Base-by-base conservation (phyloP, 2,797 vertebrate species). In the Rhinogobio ventralis region DNA sequence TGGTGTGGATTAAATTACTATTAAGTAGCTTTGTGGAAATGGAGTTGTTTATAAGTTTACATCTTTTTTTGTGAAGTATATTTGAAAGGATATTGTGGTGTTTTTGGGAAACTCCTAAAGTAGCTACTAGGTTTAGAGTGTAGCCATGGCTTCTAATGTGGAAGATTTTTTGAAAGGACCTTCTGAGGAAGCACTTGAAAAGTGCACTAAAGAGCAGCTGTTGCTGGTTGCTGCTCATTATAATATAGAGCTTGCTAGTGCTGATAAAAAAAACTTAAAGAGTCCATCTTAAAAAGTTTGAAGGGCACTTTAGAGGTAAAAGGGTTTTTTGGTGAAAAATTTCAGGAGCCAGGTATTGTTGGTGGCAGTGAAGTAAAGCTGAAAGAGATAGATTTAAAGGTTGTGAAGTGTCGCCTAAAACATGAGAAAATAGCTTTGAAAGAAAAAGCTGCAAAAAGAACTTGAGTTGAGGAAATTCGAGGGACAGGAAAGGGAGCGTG, bases 311-410 rank as follows among this genome's bases (percentile, higher is more conserved):
- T 45, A n/a, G 23, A 25, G 11, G 39, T 25, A 13, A 68, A 39
- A 20, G 17, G 66, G 28, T 1, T 25, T 45, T 20, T 66, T 10
- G 28, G 33, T 66, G 62, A 28, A 19, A 66, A 33, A 1, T 66
- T 30, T 19, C 28, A 30, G 2, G 14, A 30, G 2, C 28, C 4
- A 33, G 5, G 25, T 30, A 5, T 4, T 30, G 28, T 30, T 36
- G 33, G 33, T 66, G 62, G 23, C 28, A 66, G 62, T 30, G 62
- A 64, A 66, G 62, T 66, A 19, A 66, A 66, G 62, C 62, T 66
- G 2, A 68, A 68, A 66, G 60, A 64, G 66, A 68, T 69, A n/a
- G 67, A 69, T 1, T 10, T 68, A 7, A 19, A 68, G 33, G 66
- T 30, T 10, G 66, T 23, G 19, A 68, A 68, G 30, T 68, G 30